Conservation (phyloP, 2,797 vertebrate genomes). For the Enteromius afrohamiltoni region DNA sequence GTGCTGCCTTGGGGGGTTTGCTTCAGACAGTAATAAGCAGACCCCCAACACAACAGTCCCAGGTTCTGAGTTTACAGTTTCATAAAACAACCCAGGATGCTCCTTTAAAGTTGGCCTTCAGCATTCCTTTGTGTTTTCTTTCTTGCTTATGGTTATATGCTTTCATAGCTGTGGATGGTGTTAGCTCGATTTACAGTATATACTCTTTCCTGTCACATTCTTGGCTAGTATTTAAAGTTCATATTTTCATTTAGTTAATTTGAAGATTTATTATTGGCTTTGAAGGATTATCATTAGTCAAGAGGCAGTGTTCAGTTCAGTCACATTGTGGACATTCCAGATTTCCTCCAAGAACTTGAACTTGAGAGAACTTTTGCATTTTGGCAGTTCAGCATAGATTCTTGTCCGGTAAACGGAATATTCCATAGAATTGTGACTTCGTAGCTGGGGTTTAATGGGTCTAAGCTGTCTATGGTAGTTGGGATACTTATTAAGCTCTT, state of each 20-base stretch:
- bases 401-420: not conserved
- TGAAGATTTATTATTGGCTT: not conserved
- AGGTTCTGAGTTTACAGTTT: constrained; percentile 68
- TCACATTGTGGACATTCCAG: not conserved
- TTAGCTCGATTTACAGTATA: not conserved
- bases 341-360: constrained; percentile 1
- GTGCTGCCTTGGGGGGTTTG: constrained; percentile 64
- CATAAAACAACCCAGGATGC: constrained; percentile 64
- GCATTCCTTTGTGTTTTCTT: constrained; percentile 63
- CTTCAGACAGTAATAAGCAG: constrained; percentile 67
- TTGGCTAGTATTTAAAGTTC: not conserved
- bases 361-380: not conserved
- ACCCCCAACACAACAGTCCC: constrained; percentile 64
- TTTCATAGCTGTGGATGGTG: constrained; percentile 59
- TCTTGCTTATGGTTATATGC: constrained; percentile 66
- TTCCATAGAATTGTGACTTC: not conserved
- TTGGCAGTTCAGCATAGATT: not conserved
- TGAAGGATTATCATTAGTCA: not conserved
- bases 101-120: constrained; percentile 65
- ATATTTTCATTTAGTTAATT: not conserved
- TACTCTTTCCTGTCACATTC: not conserved
- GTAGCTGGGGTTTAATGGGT: not conserved
- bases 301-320: not conserved
- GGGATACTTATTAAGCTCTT: not conserved
- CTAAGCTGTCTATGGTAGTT: not conserved